Base-by-base conservation (phyloP, 2,113 vertebrate species). In the Shinisaurus crocodilurus region DNA sequence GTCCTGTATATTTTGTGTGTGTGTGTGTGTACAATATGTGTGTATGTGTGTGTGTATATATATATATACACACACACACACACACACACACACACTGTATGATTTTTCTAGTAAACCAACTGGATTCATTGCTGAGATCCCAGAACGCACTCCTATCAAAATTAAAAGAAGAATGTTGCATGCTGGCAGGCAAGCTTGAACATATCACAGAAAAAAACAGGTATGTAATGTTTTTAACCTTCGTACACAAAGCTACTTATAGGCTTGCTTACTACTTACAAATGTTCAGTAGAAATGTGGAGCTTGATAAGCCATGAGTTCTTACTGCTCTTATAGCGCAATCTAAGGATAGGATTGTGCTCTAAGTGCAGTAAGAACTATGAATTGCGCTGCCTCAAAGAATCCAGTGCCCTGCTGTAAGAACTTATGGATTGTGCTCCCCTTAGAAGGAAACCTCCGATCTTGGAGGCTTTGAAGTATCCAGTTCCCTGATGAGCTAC, bases 81-180 rank as follows among this genome's bases (percentile, higher is more conserved):
- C n/a, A n/a, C n/a, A n/a, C n/a, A n/a, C n/a, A n/a, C n/a, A n/a
- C n/a, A 82, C 37, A 82, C 0, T 43, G 25, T 93, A 50, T 96
- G 91, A 15, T 63, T 91, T n/a, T 97, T 97, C 90, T 97, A 99
- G 99, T 97, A 90, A 97, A 92, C 89, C 98, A 99, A 93, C 92
- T 98, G 93, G 98, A 98, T 67, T 96, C 83, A 43, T 95, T 99
- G 92, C 95, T 99, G 96, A 97, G 96, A 87, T 98, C 98, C 95
- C 98, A 99, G 96, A 98, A 98, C 93, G 95, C 96, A 89, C 96
- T 99, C 89, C 97, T 99, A 94, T 94, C 95, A 95, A 99, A 98
- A 96, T 95, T 99, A 94, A 99, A 98, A 95, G 98, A 98, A 85
- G 98, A 99, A 92, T 99, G 98, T 96, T 97, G 94, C 92, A 89